Base-by-base conservation (phyloP, 2,888 invertebrate species). In the Ectobius pallidus region DNA sequence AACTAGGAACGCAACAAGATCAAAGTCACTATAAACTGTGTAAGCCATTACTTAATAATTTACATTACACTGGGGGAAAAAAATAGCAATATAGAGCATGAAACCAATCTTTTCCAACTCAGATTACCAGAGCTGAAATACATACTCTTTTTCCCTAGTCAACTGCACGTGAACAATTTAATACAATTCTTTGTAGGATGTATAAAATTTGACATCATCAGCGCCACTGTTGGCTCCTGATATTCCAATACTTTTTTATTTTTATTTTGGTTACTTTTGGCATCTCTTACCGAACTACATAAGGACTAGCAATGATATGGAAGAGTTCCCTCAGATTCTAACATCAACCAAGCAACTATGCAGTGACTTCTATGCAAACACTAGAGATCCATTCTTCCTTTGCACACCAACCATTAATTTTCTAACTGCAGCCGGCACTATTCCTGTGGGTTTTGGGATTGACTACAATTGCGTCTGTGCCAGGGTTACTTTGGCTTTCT, bases 241-340 rank as follows among this genome's bases (percentile, higher is more conserved):
- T 65, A 46, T 46, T 65, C 44, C 30, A 27, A n/a, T 44, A 44
- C 22, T 6, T n/a, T 25, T 34, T 34, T 34, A n/a, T 34, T 7
- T 34, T 34, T 34, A 34, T 34, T 46, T 65, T n/a, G n/a, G n/a
- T n/a, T n/a, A n/a, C n/a, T n/a, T 65, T 65, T 65, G 25, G 44
- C 42, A 65, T 65, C 69, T 69, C 61, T 39, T 44, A 46, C 69
- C 69, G 30, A 73, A 63, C 73, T 63, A 69, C 32, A 61, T 63
- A 27, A 62, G 63, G 73, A 73, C 73, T 73, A 73, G 73, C 70
- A 73, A 69, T 73, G 73, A 73, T 73, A 73, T 73, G 73, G 70
- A 73, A 70, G 70, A 70, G n/a, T 63, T 62, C 52, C 63, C 52
- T 73, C 70, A 70, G 67, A 44, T 46, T 39, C 65, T 52, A 65